Percentiles rank a stretch among this genome's conserved stretches.
phyloP scores from a whole-genome alignment of 2,888 invertebrate species.

The Limnephilus marmoratus region DNA sequence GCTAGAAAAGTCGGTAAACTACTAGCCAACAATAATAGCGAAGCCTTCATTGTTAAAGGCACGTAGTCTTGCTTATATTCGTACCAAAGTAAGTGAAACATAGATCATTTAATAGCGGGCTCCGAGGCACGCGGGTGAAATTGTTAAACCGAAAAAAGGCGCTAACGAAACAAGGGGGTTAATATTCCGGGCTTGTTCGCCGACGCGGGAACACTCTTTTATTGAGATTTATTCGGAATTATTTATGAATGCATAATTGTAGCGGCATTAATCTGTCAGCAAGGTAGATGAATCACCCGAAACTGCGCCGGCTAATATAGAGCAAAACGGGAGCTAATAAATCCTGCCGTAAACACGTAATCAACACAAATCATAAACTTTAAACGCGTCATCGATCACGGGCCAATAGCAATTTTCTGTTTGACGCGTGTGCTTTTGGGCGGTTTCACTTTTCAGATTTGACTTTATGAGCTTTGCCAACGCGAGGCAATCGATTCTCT shows the following conservation, averaged over 20 bases:
- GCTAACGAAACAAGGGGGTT: conserved; percentile 49
- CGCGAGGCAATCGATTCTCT: conserved; percentile 43
- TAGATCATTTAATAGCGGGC: conserved; percentile 39
- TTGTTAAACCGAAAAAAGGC: conserved; percentile 55
- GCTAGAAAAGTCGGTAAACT: not conserved
- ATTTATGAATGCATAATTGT: conserved; percentile 65
- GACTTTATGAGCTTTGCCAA: conserved; percentile 38
- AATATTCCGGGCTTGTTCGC: conserved; percentile 38
- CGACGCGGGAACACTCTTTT: conserved; percentile 52
- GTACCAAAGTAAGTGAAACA: conserved; percentile 25
- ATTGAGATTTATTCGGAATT: conserved; percentile 63
- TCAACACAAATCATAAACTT: conserved; percentile 64
- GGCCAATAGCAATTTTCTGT: conserved; percentile 50
- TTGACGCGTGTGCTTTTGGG: conserved; percentile 48
- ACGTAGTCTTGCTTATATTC: conserved; percentile 34
- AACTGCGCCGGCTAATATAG: conserved; percentile 44
- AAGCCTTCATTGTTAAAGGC: conserved; percentile 37
- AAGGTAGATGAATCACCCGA: conserved; percentile 60
- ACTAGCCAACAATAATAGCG: not conserved
- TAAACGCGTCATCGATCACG: conserved; percentile 58
- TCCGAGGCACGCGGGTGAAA: conserved; percentile 34
- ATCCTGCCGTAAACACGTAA: conserved; percentile 58
- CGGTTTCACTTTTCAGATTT: conserved; percentile 42
- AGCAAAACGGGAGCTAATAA: conserved; percentile 38
- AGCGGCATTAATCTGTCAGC: conserved; percentile 64